Percentiles rank a stretch among this genome's conserved stretches.
These are phyloP conservation scores for Mimachlamys varia DNA, from an alignment of 2,888 invertebrate species.

Conservation along the genomic window DNA sequence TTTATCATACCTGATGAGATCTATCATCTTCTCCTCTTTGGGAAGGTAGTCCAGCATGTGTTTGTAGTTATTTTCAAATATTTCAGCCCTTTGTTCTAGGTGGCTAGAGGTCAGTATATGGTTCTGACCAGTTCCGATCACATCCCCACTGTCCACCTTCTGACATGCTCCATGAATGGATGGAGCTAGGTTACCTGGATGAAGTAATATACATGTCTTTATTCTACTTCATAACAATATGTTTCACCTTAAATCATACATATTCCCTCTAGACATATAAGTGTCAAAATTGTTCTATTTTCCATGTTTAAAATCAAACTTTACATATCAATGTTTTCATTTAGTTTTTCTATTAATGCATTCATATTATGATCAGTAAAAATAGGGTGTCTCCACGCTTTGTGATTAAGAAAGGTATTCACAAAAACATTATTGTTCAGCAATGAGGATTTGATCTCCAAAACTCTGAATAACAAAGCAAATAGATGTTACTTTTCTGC, in stretches of 20 bases:
- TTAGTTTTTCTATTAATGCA: too few species aligned
- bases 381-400: too few species aligned
- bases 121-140: slow-evolving; percentile 74
- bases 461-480: too few species aligned
- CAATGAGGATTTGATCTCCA: too few species aligned
- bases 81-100: slow-evolving; percentile 71
- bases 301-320: too few species aligned
- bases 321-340: too few species aligned
- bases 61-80: slow-evolving; percentile 73
- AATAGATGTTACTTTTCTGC: too few species aligned
- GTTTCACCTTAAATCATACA: not conserved
- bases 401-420: too few species aligned
- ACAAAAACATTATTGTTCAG: too few species aligned
- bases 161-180: slow-evolving; percentile 61
- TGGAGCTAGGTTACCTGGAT: slow-evolving; percentile 47
- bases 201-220: not conserved
- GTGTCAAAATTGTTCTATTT: too few species aligned
- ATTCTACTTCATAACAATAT: not conserved
- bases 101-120: slow-evolving; percentile 71
- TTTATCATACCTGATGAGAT: not conserved
- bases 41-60: slow-evolving; percentile 69
- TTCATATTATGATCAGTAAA: too few species aligned
- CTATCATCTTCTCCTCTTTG: slow-evolving; percentile 55
- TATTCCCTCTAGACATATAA: not conserved
- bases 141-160: slow-evolving; percentile 73